phyloP scores from a whole-genome alignment of 2,888 invertebrate species.

The Dicranocentrus wangi region DNA sequence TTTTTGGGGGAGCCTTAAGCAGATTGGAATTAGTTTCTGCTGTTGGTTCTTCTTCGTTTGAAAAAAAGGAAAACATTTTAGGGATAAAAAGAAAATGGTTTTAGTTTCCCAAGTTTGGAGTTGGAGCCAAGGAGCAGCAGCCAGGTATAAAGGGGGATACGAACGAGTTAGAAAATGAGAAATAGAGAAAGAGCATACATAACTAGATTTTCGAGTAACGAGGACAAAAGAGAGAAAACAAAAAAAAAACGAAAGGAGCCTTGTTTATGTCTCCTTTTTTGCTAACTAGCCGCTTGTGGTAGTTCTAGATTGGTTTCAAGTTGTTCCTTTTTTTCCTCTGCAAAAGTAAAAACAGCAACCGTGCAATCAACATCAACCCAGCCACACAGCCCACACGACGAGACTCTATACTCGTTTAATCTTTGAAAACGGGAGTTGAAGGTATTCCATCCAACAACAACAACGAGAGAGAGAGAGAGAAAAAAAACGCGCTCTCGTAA shows the following conservation, averaged over 20 bases:
- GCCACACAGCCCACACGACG: background rate
- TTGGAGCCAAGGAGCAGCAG: too few species aligned
- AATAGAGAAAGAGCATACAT: background rate
- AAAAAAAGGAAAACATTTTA: constrained; percentile 7
- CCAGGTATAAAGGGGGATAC: constrained; percentile 2
- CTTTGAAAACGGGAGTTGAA: constrained; percentile 32
- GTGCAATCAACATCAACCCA: background rate
- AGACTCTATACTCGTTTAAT: constrained; percentile 38
- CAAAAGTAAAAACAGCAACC: background rate
- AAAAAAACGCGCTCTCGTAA: constrained; percentile 1
- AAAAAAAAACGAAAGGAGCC: background rate
- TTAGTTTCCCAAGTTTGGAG: constrained; percentile 13
- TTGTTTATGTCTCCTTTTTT: constrained; percentile 19
- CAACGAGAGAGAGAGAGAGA: too few species aligned
- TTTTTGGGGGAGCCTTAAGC: constrained; percentile 26
- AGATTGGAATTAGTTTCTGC: constrained; percentile 48
- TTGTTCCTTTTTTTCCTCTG: background rate
- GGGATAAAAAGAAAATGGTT: constrained; percentile 9
- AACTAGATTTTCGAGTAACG: background rate
- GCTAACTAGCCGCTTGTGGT: background rate
- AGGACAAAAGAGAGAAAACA: background rate
- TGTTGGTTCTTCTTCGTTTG: constrained; percentile 24
- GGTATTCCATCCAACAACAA: too few species aligned
- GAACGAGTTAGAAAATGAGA: constrained; percentile 7
- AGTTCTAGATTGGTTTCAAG: background rate